Conservation (phyloP, 2,113 vertebrate genomes). For the Pollachius pollachius region DNA sequence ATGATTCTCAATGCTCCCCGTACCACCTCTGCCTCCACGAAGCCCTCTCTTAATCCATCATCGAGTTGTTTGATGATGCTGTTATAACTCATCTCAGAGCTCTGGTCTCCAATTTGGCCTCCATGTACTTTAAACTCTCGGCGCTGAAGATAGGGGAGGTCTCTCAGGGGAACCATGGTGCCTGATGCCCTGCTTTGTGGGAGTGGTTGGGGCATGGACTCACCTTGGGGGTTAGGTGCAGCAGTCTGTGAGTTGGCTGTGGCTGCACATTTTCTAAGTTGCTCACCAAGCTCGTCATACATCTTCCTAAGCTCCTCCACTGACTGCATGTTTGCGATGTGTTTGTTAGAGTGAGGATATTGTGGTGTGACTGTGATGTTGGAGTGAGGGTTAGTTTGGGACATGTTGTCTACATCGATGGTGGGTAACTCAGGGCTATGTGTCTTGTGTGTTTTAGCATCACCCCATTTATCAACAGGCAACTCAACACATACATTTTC, state of each 20-base stretch:
- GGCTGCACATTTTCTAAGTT: not conserved
- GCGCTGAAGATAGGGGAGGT: conserved; percentile 1
- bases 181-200: not conserved
- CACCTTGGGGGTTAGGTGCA: not conserved
- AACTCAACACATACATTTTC: not conserved
- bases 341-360: not conserved
- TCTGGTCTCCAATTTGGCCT: conserved; percentile 6
- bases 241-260: not conserved
- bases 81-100: conserved; percentile 9
- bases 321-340: too few relatives aligned
- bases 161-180: not conserved
- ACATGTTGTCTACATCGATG: too few relatives aligned
- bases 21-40: conserved; percentile 2
- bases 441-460: too few relatives aligned
- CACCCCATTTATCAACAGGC: too few relatives aligned
- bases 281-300: conserved; percentile 1
- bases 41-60: conserved; percentile 7
- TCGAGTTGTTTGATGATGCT: conserved; percentile 14
- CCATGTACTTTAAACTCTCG: conserved; percentile 23
- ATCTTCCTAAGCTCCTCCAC: too few relatives aligned
- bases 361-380: too few relatives aligned
- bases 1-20: not conserved
- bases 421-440: too few relatives aligned
- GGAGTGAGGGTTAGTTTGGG: too few relatives aligned
- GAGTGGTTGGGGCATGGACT: not conserved